phyloP scores from a whole-genome alignment of 2,888 invertebrate genomes.

The Brachypterus glaber region DNA sequence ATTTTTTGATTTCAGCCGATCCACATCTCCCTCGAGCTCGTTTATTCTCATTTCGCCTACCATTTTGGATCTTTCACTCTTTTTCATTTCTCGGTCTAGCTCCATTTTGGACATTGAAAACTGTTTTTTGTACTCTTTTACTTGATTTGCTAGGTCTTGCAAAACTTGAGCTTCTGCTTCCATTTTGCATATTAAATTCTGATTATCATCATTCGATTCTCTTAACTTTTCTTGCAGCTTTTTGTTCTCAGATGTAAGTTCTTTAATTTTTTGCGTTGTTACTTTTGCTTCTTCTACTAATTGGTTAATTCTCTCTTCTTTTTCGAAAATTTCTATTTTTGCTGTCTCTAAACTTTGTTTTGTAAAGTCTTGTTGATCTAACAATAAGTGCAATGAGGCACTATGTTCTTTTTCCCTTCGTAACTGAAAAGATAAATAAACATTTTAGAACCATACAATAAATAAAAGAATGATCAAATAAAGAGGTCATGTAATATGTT shows the following conservation, averaged over 20 bases:
- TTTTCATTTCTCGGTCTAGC: constrained; percentile 24
- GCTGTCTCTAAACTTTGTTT: constrained; percentile 20
- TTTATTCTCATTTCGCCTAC: constrained; percentile 40
- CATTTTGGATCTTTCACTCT: constrained; percentile 25
- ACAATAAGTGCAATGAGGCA: constrained; percentile 25
- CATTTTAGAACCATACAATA: too few species aligned
- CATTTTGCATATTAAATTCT: constrained; percentile 19
- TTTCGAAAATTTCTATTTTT: constrained; percentile 21
- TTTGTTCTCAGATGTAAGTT: constrained; percentile 19
- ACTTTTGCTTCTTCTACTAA: constrained; percentile 23
- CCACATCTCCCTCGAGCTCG: constrained; percentile 41
- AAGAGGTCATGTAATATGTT: too few species aligned
- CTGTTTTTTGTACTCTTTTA: constrained; percentile 22
- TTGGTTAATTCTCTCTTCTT: constrained; percentile 24
- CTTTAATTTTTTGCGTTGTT: constrained; percentile 19
- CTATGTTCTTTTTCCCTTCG: constrained; percentile 25
- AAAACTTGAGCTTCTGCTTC: constrained; percentile 20
- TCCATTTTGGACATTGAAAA: constrained; percentile 18
- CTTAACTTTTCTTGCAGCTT: constrained; percentile 23
- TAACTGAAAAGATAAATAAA: constrained; percentile 21
- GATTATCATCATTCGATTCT: constrained; percentile 18
- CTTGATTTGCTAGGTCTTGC: constrained; percentile 22
- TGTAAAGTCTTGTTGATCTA: constrained; percentile 23
- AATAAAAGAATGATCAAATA: too few species aligned
- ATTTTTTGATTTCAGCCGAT: constrained; percentile 29